These are phyloP conservation scores for Thamnophis sirtalis DNA, from an alignment of 2,113 vertebrate species.

Conservation along the genomic window DNA sequence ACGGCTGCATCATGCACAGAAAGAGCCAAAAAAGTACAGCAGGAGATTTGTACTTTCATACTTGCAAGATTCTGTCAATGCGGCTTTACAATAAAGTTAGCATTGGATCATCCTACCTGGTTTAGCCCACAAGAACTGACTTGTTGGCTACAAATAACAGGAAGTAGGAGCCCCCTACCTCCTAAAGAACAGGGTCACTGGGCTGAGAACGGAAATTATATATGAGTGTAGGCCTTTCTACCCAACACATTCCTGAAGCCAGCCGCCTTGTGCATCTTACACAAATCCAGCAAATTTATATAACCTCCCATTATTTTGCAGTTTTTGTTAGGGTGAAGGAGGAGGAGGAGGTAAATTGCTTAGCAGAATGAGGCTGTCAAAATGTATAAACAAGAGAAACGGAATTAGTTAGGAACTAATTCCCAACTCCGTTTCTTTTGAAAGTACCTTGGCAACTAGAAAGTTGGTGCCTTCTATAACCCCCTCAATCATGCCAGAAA, in stretches of 20 bases:
- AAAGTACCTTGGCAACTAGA: neutral
- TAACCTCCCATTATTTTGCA: neutral
- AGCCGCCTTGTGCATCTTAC: neutral
- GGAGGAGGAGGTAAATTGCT: neutral
- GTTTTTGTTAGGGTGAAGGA: neutral
- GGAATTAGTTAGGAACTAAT: neutral
- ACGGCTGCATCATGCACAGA: neutral
- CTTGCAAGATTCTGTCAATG: neutral
- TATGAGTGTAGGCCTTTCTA: neutral
- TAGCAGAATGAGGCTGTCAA: neutral
- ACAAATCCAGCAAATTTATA: neutral
- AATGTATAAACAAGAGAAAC: neutral
- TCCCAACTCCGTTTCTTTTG: neutral
- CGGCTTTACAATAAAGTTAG: neutral
- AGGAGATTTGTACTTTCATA: neutral
- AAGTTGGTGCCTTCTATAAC: neutral
- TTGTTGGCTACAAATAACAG: neutral
- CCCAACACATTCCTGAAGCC: neutral
- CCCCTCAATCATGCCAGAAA: neutral
- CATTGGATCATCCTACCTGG: neutral
- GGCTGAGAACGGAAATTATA: neutral
- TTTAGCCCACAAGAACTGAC: neutral
- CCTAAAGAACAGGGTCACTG: neutral
- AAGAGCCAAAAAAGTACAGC: neutral
- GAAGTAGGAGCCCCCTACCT: neutral